Evolutionary conservation across 1,140 invertebrate genomes (phyloP), one percentile per base, ranked within the genome.

Genomic region (Heterodera carotae): DNA sequence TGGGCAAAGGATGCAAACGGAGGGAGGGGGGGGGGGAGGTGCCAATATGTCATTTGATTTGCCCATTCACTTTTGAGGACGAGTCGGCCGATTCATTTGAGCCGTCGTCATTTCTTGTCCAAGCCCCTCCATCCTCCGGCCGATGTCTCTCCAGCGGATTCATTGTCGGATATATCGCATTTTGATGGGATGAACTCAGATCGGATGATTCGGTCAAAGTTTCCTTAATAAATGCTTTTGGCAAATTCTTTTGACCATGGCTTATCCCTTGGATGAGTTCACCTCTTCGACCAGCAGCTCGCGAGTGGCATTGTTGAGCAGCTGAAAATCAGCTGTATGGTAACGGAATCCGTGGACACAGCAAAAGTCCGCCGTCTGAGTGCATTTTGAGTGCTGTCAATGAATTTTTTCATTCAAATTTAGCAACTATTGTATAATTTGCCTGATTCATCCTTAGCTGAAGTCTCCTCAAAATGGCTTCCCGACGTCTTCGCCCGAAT

Each of bases 321-420:
- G 62, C 33, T 76, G 25, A 25, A 43, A 31, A 33, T 70, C 66
- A 18, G 34, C n/a, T 31, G 64, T 72, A 76, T 76, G 48, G 53
- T 64, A 62, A 25, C n/a, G 27, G 39, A 74, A 74, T 39, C 72
- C 64, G 27, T 62, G 72, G 10, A 62, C 59, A 74, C 76, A 74
- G 39, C 75, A 81, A 64, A 79, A 80, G 36, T 83, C 82, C 2
- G 82, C 82, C 2, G 82, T 83, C 76, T 83, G 82, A 31, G 82
- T 83, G 15, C 53, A 25, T 60, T 83, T 83, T 10, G 69, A 60
- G 27, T 68, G 43, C 81, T 82, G 7, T n/a, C n/a, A 80, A 81
- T 10, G 12, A 6, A 39, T 31, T 67, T 7, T 75, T 22, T 69
- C 2, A 39, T 33, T n/a, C 39, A 56, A 33, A 10, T 66, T 8